Evolutionary conservation across 2,113 vertebrate species (phyloP).

Genomic region (Rattus rattus): DNA sequence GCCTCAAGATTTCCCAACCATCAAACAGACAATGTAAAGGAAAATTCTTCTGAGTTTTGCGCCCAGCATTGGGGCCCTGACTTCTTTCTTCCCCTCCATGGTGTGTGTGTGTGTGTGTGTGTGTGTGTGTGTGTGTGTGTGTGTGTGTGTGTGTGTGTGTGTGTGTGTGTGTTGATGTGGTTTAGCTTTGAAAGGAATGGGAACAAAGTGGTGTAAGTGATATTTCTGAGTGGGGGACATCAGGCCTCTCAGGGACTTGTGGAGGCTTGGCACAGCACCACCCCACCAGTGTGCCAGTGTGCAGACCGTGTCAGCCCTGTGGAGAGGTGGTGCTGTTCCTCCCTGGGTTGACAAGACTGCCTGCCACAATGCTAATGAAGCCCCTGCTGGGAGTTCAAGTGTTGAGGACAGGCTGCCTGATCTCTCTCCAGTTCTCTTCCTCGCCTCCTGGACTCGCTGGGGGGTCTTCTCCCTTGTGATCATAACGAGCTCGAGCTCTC

Average conservation of each 20-base stretch:
- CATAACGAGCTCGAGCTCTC: neutral
- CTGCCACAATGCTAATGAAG: neutral
- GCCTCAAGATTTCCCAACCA: neutral
- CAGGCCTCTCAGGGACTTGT: neutral
- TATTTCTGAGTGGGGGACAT: neutral
- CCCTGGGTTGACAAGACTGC: neutral
- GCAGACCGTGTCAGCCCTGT: neutral
- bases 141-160: too few species aligned
- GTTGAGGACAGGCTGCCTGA: neutral
- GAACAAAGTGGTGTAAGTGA: neutral
- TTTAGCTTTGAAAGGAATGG: neutral
- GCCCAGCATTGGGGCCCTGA: rapidly evolving
- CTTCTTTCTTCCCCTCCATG: neutral
- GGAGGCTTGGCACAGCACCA: neutral
- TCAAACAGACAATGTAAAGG: neutral
- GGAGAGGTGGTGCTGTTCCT: neutral
- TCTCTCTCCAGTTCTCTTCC: neutral
- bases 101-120: rapidly evolving
- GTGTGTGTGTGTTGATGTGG: neutral
- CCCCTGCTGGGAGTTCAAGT: neutral
- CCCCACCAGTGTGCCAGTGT: rapidly evolving
- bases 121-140: too few species aligned
- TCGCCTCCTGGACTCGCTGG: too few species aligned
- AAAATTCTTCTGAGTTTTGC: rapidly evolving
- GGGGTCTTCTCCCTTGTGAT: neutral